Base-by-base conservation (phyloP, 2,888 invertebrate genomes). In the Sicus ferrugineus region DNA sequence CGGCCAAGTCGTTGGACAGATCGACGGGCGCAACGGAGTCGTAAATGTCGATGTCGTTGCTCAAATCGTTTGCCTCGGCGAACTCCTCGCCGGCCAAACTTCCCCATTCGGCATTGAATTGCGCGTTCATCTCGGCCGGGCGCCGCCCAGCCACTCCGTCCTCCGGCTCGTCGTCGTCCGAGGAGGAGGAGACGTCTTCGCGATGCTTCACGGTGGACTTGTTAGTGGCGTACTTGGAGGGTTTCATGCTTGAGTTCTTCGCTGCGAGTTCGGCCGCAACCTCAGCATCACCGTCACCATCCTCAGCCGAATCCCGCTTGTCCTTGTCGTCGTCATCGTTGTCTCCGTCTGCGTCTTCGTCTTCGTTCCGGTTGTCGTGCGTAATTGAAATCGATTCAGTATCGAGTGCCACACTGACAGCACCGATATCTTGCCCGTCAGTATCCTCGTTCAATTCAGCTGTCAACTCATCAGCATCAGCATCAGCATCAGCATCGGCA, bases 1-100 rank as follows among this genome's bases (percentile, higher is more conserved):
- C 79, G 11, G 80, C 83, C 74, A 86, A 84, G 71, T 86, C 86
- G 75, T 86, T 85, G 65, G 84, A 84, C 67, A 86, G 77, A 79
- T 86, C 85, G 42, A 82, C 74, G 46, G 85, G 85, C 56, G 77
- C 73, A 50, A 77, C 74, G 59, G 74, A 74, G 66, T 81, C 80
- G 69, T 79, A 81, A 42, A 72, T 76, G 74, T 84, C 83, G 73
- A 85, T 83, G 68, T 81, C 77, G 73, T 83, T 83, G 69, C 78
- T 77, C 28, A 82, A 75, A 74, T 79, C 78, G 70, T 83, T 83
- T 70, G 71, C 72, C 64, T 65, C 69, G 28, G 68, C 38, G 2
- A 56, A 68, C 6, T 69, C 26, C 28, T 70, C 26, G 54, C 73
- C 75, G 34, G 76, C 78, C 46, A 79, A 64, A 23, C 72, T 69